Evolutionary conservation across 2,113 vertebrate species (phyloP).

Genomic region (Chlamydotis undulata): DNA sequence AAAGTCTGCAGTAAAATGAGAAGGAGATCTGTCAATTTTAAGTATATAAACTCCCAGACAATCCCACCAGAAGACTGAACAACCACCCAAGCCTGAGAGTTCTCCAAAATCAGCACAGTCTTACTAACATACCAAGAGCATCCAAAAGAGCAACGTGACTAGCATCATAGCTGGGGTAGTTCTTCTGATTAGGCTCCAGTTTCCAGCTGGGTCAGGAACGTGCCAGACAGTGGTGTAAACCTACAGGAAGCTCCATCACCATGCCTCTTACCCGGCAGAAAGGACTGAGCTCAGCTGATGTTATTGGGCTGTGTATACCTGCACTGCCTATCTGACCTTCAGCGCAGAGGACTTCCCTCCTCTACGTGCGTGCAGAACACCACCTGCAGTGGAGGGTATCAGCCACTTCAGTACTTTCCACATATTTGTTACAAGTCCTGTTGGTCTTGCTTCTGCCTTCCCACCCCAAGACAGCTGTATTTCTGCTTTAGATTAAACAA

Average conservation of each 20-base stretch:
- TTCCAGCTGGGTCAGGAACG: not conserved
- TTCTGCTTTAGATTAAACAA: slow-evolving; percentile 47
- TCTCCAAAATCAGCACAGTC: not conserved
- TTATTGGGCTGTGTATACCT: not conserved
- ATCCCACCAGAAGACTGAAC: not conserved
- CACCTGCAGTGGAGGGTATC: not conserved
- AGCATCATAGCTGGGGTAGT: not conserved
- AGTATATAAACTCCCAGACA: not conserved
- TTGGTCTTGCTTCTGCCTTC: not conserved
- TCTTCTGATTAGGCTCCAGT: not conserved
- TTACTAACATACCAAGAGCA: not conserved
- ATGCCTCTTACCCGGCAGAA: not conserved
- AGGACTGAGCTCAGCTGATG: not conserved
- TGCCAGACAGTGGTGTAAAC: not conserved
- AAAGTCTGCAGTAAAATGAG: not conserved
- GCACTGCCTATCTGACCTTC: not conserved
- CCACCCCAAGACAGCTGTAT: not conserved
- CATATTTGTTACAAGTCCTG: not conserved
- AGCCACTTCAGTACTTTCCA: not conserved
- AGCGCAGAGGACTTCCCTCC: not conserved
- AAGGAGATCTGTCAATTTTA: not conserved
- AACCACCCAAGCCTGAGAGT: not conserved
- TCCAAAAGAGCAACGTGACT: not conserved
- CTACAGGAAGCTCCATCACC: not conserved
- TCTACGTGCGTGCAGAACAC: not conserved